phyloP scores from a whole-genome alignment of 2,797 vertebrate species.

The Acanthurus lineatus region DNA sequence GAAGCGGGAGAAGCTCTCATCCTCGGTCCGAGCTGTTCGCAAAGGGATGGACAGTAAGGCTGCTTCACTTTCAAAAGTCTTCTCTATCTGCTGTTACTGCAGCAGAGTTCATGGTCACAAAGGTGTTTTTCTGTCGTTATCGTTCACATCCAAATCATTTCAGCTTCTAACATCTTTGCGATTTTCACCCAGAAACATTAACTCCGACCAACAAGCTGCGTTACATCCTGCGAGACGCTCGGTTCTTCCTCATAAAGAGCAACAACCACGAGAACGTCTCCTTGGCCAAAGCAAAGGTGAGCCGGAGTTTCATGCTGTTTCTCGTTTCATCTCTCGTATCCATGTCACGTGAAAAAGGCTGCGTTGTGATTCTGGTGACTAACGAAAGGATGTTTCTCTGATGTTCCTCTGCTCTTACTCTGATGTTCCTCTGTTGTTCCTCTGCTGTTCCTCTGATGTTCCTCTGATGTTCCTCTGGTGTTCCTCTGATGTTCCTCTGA shows the following conservation, averaged over 20 bases:
- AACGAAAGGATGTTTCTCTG: too few relatives aligned
- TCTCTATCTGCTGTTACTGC: too few relatives aligned
- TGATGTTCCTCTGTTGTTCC: too few relatives aligned
- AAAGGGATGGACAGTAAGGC: constrained; percentile 89
- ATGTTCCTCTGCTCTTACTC: neutral
- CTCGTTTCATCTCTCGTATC: too few relatives aligned
- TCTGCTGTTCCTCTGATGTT: too few relatives aligned
- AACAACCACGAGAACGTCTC: constrained; percentile 99
- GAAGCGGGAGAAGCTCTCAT: constrained; percentile 99
- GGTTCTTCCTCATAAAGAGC: constrained; percentile 99
- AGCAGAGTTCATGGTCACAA: too few relatives aligned
- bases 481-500: neutral
- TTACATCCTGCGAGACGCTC: constrained; percentile 95
- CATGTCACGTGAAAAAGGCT: too few relatives aligned
- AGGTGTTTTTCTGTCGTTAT: too few relatives aligned
- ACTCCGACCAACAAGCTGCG: constrained; percentile 94
- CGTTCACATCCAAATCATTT: too few relatives aligned
- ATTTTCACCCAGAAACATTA: neutral
- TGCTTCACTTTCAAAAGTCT: too few relatives aligned
- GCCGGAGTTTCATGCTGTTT: neutral
- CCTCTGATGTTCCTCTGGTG: too few relatives aligned
- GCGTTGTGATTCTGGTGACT: too few relatives aligned
- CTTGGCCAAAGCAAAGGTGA: constrained; percentile 98
- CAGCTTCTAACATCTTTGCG: neutral
- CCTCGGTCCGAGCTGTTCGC: constrained; percentile 96